phyloP scores from a whole-genome alignment of 2,797 vertebrate species.

The Phataginus tricuspis region DNA sequence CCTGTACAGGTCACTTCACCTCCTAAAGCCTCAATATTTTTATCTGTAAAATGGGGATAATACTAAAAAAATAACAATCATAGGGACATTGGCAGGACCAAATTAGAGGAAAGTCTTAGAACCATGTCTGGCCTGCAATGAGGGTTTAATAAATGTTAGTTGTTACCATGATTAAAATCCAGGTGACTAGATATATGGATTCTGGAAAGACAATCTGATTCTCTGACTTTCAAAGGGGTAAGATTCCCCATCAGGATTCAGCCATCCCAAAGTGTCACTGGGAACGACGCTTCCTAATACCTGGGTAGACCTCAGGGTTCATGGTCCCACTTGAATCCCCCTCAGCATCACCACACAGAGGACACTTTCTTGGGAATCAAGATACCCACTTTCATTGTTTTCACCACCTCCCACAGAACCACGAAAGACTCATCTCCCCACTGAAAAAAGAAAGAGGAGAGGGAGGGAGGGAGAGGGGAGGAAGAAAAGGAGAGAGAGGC shows the following conservation, averaged over 20 bases:
- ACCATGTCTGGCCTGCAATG: background rate
- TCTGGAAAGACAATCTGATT: background rate
- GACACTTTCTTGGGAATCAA: background rate
- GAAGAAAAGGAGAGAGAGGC: fast-evolving
- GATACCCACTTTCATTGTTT: background rate
- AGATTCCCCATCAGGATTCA: background rate
- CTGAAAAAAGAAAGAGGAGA: too few species aligned
- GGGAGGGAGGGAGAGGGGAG: fast-evolving
- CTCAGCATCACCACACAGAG: background rate
- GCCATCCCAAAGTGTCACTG: too few species aligned
- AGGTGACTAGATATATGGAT: background rate
- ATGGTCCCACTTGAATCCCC: background rate
- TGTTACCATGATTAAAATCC: background rate
- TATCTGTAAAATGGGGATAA: background rate
- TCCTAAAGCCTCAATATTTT: background rate
- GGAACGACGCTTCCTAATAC: background rate
- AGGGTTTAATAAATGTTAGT: background rate
- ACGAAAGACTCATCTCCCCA: background rate
- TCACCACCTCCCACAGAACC: background rate
- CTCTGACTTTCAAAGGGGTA: background rate
- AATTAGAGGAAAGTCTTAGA: background rate
- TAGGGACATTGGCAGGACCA: background rate
- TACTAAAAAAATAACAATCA: too few species aligned
- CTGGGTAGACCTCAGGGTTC: background rate
- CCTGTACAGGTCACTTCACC: background rate